phyloP scores from a whole-genome alignment of 2,113 vertebrate genomes.

The Ceyx margarethae region DNA sequence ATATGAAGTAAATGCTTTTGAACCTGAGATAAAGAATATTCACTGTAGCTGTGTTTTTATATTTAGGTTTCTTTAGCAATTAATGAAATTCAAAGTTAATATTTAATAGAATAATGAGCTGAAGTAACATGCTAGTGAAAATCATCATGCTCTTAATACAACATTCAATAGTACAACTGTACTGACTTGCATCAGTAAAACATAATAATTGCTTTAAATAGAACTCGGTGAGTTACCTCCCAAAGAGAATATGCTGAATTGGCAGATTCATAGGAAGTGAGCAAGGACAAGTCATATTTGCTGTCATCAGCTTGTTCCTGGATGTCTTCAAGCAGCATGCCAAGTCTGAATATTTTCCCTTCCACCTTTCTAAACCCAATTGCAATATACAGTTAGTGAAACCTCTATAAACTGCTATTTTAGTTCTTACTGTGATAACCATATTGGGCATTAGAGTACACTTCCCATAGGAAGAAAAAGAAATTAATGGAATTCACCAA shows the following conservation, averaged over 20 bases:
- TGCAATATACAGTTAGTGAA: slow-evolving; percentile 1
- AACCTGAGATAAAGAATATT: neutral
- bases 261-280: neutral
- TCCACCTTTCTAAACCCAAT: slow-evolving; percentile 80
- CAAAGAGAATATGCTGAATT: slow-evolving; percentile 6
- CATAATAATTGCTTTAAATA: neutral
- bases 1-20: neutral
- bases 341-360: slow-evolving; percentile 86
- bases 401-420: neutral
- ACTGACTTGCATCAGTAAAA: neutral
- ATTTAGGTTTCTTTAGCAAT: slow-evolving; percentile 2
- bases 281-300: slow-evolving; percentile 16
- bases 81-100: neutral
- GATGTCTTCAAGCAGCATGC: slow-evolving; percentile 83
- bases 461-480: neutral
- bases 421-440: neutral
- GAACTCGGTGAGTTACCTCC: slow-evolving; percentile 75
- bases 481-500: neutral
- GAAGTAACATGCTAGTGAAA: neutral
- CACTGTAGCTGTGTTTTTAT: neutral
- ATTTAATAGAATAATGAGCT: neutral
- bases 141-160: neutral
- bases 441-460: neutral
- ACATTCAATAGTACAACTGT: neutral
- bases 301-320: slow-evolving; percentile 80